phyloP scores from a whole-genome alignment of 2,888 invertebrate genomes.

The Homarus gammarus region DNA sequence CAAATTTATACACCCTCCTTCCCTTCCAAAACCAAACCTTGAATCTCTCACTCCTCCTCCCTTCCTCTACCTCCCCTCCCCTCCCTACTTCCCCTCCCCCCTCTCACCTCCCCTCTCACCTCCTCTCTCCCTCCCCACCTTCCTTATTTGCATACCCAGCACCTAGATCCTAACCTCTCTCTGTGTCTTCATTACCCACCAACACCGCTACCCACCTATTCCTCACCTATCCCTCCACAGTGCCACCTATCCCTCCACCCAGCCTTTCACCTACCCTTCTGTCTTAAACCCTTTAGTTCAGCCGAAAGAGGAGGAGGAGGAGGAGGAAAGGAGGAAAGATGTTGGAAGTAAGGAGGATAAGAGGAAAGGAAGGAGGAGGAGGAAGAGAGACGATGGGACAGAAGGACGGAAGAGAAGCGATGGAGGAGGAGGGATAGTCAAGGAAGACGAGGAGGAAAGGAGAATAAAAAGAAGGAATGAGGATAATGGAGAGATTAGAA shows the following conservation, averaged over 20 bases:
- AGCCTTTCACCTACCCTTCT: too few relatives aligned
- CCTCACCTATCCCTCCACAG: not conserved
- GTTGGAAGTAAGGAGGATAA: too few relatives aligned
- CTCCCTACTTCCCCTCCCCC: not conserved
- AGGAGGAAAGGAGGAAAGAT: not conserved
- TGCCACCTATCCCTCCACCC: not conserved
- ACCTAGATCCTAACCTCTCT: not conserved
- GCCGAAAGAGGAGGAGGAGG: not conserved
- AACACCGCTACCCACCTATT: not conserved
- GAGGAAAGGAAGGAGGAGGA: not conserved
- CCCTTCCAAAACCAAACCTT: not conserved
- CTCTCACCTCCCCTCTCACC: not conserved
- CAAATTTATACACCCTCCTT: too few relatives aligned
- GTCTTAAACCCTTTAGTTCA: too few relatives aligned
- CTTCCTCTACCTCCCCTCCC: not conserved
- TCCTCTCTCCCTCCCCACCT: not conserved
- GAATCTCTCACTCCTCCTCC: not conserved
- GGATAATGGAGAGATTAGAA: not conserved
- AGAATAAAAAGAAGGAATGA: not conserved
- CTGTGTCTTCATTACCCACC: not conserved
- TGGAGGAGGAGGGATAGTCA: not conserved
- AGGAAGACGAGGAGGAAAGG: not conserved
- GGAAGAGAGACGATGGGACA: not conserved
- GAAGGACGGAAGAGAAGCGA: not conserved
- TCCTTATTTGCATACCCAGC: not conserved